Conservation (phyloP, 2,113 vertebrate species). For the Cebidichthys violaceus region DNA sequence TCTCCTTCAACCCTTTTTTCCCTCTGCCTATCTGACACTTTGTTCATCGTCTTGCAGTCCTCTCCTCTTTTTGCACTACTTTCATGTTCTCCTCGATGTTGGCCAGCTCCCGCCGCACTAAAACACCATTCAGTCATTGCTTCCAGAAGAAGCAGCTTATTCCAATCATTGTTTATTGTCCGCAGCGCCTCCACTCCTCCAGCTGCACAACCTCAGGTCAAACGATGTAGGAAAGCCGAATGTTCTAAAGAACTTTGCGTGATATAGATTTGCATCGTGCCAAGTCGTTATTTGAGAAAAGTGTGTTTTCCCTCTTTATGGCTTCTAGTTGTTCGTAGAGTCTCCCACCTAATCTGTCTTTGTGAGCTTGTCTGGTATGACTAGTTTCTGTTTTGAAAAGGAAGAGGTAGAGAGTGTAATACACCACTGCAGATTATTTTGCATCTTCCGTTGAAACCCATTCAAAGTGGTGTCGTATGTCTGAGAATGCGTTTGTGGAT, state of each 20-base stretch:
- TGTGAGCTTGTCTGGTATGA: conserved; percentile 66
- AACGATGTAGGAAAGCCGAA: conserved; percentile 28
- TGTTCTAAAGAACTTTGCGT: conserved; percentile 2
- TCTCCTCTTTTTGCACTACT: neutral
- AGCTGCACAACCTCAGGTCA: conserved; percentile 56
- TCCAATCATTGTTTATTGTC: conserved; percentile 43
- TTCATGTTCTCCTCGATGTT: neutral
- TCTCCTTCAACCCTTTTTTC: neutral
- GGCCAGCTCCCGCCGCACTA: neutral
- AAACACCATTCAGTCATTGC: conserved; percentile 42
- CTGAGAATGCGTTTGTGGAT: neutral
- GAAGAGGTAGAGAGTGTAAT: conserved; percentile 29
- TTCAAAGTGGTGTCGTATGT: neutral
- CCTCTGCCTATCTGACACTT: conserved; percentile 6
- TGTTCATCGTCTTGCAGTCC: conserved; percentile 15
- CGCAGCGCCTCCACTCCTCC: conserved; percentile 46
- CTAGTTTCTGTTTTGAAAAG: conserved; percentile 49
- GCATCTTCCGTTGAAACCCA: neutral
- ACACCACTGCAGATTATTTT: neutral
- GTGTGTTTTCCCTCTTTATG: conserved; percentile 52
- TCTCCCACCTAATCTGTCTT: conserved; percentile 62
- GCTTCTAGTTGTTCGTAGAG: conserved; percentile 30
- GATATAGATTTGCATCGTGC: conserved; percentile 35
- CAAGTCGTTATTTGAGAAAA: conserved; percentile 56
- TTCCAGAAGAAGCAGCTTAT: conserved; percentile 43